A percentile compares a stretch with the other conserved stretches of the same genome.
Evolutionary conservation across 2,888 invertebrate species (phyloP).

Genomic region (Tipula confusa): DNA sequence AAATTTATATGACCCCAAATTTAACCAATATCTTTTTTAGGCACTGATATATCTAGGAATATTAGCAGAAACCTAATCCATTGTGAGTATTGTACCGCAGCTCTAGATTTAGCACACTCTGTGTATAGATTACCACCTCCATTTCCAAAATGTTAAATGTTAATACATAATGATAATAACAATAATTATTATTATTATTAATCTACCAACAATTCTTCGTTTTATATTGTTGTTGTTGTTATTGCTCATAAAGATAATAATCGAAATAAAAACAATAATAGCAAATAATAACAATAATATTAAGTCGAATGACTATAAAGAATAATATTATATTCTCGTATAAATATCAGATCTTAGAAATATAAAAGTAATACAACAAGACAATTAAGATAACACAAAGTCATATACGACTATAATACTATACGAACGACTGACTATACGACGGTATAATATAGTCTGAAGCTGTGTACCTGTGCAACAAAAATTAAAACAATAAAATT

Average conservation of each 20-base stretch:
- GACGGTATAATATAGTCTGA: not conserved
- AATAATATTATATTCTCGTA: not conserved
- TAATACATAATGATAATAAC: not conserved
- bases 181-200: not conserved
- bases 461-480: not conserved
- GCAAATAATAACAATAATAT: constrained; percentile 25
- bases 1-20: too few species aligned
- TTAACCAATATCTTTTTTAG: too few species aligned
- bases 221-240: not conserved
- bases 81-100: too few species aligned
- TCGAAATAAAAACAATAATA: constrained; percentile 3
- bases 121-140: too few species aligned
- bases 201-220: not conserved
- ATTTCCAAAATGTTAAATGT: not conserved
- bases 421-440: not conserved
- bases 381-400: constrained; percentile 25
- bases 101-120: too few species aligned
- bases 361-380: constrained; percentile 6
- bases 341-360: constrained; percentile 8
- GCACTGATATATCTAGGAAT: too few species aligned
- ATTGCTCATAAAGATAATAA: not conserved
- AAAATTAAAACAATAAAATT: constrained; percentile 9
- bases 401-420: not conserved
- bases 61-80: too few species aligned
- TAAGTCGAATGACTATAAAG: not conserved